Base-by-base conservation (phyloP, 2,797 vertebrate genomes). In the Sitta carolinensis region DNA sequence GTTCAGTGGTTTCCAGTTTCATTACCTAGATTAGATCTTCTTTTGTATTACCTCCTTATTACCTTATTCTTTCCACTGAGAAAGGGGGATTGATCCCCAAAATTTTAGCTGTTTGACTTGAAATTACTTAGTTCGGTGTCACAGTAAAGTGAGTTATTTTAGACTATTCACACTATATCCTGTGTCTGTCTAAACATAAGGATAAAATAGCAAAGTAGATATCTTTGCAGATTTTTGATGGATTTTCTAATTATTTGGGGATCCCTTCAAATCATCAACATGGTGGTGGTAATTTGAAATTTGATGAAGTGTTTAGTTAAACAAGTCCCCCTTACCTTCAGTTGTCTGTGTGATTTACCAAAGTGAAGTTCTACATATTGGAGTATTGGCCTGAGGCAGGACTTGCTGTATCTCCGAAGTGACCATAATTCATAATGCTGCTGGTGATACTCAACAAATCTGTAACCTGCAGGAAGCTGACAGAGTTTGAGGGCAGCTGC, bases 1-100 rank as follows among this genome's bases (percentile, higher is more conserved):
- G 57, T 69, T 83, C 16, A 72, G 30, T 78, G 66, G 59, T 84
- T 95, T 93, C 66, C 58, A 45, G 17, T 93, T 92, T 93, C 79
- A 20, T 84, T 95, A 84, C 91, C 66, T 86, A 29, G 36, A 81
- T 83, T 69, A 76, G n/a, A 88, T 84, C 63, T 84, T 85, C 50
- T 78, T 76, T 70, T 81, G 13, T 88, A 79, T 85, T 89, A 62
- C 76, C 73, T 80, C 62, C 83, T 69, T 84, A 75, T 84, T 85
- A 62, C 47, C 10, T 47, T 52, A 52, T 26, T 69, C 32, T 62
- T 84, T 67, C 21, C n/a, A n/a, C n/a, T n/a, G n/a, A n/a, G n/a
- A n/a, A n/a, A n/a, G n/a, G n/a, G n/a, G n/a, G n/a, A n/a, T n/a
- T n/a, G n/a, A n/a, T n/a, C 17, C 16, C 30, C 7, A 16, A 2